phyloP scores from a whole-genome alignment of 23 tunicate genomes.

The Ascidia mentula region DNA sequence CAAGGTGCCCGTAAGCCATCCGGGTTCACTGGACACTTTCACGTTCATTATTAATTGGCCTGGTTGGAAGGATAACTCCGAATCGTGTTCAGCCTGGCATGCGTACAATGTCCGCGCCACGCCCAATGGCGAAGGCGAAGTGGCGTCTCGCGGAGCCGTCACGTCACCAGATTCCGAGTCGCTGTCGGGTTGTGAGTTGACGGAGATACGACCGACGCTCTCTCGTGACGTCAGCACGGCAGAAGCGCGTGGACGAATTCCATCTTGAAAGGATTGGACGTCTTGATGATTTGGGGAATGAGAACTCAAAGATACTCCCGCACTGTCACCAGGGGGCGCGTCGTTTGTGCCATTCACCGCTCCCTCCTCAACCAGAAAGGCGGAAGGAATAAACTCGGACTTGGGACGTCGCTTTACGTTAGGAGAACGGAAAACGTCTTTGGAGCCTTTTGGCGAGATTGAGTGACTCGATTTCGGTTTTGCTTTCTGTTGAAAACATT shows the following conservation, averaged over 20 bases:
- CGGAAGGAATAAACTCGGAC: slow-evolving; percentile 50
- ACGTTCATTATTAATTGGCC: slow-evolving; percentile 50
- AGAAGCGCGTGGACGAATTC: slow-evolving; percentile 18
- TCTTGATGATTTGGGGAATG: neutral
- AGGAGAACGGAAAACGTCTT: slow-evolving; percentile 1
- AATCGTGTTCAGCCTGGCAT: slow-evolving; percentile 63
- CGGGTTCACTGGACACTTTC: slow-evolving; percentile 61
- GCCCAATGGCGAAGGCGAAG: slow-evolving; percentile 5
- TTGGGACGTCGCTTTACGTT: slow-evolving; percentile 33
- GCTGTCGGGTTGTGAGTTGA: neutral
- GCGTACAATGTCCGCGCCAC: slow-evolving; percentile 54
- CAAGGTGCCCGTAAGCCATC: slow-evolving; percentile 59
- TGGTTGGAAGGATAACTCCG: slow-evolving; percentile 66
- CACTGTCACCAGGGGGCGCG: neutral
- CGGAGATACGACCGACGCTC: slow-evolving; percentile 2
- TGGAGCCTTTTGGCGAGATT: neutral
- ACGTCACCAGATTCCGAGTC: neutral
- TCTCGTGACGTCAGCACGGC: slow-evolving; percentile 18
- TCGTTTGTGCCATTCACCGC: neutral
- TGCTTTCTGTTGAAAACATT: neutral
- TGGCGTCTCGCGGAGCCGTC: slow-evolving; percentile 13
- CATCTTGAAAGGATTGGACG: neutral
- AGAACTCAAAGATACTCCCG: neutral
- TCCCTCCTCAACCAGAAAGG: slow-evolving; percentile 25
- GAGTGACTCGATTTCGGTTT: neutral